Conservation (phyloP, 1,140 invertebrate genomes). For the Anoplophora glabripennis region DNA sequence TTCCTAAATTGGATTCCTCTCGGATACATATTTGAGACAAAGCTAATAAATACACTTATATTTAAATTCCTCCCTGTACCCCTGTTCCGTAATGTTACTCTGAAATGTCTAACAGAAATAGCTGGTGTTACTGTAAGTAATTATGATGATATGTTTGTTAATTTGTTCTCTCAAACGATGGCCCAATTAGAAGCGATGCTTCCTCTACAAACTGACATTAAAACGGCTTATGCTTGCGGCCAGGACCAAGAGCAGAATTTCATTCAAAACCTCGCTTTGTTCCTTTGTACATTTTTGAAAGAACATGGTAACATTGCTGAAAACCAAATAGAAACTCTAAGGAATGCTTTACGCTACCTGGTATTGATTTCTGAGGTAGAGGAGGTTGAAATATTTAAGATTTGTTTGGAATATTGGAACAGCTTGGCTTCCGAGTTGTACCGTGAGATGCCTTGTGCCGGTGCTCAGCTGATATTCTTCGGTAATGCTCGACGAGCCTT, state of each 20-base stretch:
- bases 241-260: conserved; percentile 98
- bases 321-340: conserved; percentile 68
- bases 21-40: conserved; percentile 99
- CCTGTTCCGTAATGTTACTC: conserved; percentile 96
- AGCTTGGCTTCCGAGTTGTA: conserved; percentile 88
- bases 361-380: conserved; percentile 98
- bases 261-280: conserved; percentile 97
- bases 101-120: conserved; percentile 98
- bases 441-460: conserved; percentile 58
- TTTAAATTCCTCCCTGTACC: conserved; percentile 97
- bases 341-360: conserved; percentile 88
- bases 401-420: conserved; percentile 99
- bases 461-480: conserved; percentile 50
- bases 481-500: conserved; percentile 45
- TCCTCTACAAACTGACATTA: conserved; percentile 86
- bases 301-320: conserved; percentile 90
- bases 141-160: conserved; percentile 90
- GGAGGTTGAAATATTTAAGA: conserved; percentile 99
- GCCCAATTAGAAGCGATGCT: conserved; percentile 89
- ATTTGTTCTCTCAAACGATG: conserved; percentile 88
- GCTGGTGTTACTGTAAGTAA: conserved; percentile 82
- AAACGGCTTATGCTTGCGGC: conserved; percentile 88
- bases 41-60: conserved; percentile 91
- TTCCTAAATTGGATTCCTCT: conserved; percentile 99
- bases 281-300: conserved; percentile 95